phyloP scores from a whole-genome alignment of 1,140 invertebrate genomes.

The Trichonephila inaurata region DNA sequence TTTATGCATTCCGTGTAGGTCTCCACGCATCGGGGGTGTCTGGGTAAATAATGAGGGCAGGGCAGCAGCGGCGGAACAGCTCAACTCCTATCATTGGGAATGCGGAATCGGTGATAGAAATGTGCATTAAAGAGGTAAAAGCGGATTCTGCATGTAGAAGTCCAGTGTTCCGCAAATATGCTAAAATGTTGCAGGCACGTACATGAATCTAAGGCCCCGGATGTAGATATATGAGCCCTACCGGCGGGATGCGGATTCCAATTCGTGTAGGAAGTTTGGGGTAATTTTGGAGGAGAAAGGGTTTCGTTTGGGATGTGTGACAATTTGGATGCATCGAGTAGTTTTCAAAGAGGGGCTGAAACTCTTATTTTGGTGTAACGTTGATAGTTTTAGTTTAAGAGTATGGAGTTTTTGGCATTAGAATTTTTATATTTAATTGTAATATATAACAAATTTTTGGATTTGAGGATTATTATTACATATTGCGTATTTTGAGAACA shows the following conservation, averaged over 20 bases:
- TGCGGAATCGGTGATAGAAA: conserved; percentile 30
- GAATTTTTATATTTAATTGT: too few species aligned
- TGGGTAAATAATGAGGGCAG: conserved; percentile 54
- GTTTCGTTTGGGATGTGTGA: neutral
- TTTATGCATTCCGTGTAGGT: conserved; percentile 55
- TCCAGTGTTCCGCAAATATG: conserved; percentile 39
- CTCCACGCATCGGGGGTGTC: neutral
- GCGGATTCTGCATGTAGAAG: neutral
- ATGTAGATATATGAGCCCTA: too few species aligned
- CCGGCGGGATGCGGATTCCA: neutral
- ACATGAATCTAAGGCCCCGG: neutral
- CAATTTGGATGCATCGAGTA: too few species aligned
- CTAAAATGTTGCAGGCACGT: conserved; percentile 43
- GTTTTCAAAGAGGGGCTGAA: neutral
- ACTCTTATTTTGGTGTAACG: neutral
- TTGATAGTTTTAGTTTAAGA: neutral
- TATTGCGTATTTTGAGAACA: too few species aligned
- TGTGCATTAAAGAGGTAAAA: neutral
- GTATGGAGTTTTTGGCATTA: too few species aligned
- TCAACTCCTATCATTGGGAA: neutral
- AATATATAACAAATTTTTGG: too few species aligned
- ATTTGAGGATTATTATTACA: too few species aligned
- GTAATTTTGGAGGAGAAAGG: neutral
- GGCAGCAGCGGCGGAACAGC: too few species aligned
- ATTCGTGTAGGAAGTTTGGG: neutral